Evolutionary conservation across 2,797 vertebrate species (phyloP).

Genomic region (Gorsachius magnificus): DNA sequence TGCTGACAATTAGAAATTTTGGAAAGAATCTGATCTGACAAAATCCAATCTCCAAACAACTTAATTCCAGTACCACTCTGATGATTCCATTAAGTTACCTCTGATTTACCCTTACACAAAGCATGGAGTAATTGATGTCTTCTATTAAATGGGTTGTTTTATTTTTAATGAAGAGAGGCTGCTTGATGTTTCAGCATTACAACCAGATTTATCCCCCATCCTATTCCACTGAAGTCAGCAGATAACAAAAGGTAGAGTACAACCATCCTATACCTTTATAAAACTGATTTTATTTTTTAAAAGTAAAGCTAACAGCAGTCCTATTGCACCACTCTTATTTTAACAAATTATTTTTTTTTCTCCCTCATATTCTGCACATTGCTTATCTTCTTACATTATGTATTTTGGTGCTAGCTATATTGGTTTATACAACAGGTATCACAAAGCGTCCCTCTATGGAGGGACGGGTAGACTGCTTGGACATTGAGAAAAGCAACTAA

Average conservation of each 20-base stretch:
- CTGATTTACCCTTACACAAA: not conserved
- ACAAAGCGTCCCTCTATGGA: not conserved
- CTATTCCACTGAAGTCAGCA: not conserved
- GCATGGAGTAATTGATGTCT: not conserved
- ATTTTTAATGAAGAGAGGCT: slow-evolving; percentile 22
- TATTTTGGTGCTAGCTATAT: not conserved
- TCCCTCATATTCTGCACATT: not conserved
- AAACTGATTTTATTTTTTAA: not conserved
- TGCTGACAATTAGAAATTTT: not conserved
- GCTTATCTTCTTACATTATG: not conserved
- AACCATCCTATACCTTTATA: not conserved
- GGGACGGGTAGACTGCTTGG: not conserved
- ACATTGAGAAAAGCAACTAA: not conserved
- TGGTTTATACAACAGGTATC: not conserved
- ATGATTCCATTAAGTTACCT: not conserved
- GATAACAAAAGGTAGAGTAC: not conserved
- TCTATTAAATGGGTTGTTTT: not conserved
- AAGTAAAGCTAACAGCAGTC: not conserved
- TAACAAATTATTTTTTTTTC: not conserved
- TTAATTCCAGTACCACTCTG: not conserved
- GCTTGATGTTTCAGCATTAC: not conserved
- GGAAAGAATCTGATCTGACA: not conserved
- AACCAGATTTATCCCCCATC: not conserved
- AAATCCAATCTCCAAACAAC: not conserved
- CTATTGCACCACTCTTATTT: not conserved